A percentile compares a stretch with the other conserved stretches of the same genome.
phyloP scores from a whole-genome alignment of 2,888 invertebrate species.

The Caenorhabditis sp. region DNA sequence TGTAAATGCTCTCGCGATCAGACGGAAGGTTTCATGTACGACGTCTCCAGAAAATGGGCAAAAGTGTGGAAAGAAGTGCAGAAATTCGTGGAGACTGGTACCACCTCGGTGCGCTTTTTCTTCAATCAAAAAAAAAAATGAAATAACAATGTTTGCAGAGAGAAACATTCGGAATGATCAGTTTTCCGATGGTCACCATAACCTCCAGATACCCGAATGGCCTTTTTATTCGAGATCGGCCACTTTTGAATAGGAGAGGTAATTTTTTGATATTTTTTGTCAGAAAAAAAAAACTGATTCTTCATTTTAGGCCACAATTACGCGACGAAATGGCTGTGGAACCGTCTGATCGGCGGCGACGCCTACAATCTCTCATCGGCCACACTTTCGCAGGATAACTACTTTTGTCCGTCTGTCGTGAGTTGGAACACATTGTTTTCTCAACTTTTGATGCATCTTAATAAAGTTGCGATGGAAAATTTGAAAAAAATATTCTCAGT shows the following conservation, averaged over 20 bases:
- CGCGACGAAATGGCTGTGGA: slow-evolving; percentile 78
- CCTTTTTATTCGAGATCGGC: slow-evolving; percentile 70
- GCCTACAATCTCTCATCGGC: slow-evolving; percentile 76
- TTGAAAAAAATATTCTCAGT: background rate
- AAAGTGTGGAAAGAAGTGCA: slow-evolving; percentile 59
- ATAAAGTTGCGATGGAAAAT: background rate
- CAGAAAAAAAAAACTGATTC: too few relatives aligned
- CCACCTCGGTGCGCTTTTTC: slow-evolving; percentile 19
- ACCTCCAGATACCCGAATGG: slow-evolving; percentile 76
- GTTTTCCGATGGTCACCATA: slow-evolving; percentile 75
- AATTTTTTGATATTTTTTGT: too few relatives aligned
- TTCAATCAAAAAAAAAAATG: background rate
- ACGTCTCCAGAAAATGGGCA: slow-evolving; percentile 69
- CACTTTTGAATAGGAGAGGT: slow-evolving; percentile 70
- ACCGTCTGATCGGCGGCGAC: slow-evolving; percentile 76
- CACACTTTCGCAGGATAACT: slow-evolving; percentile 74
- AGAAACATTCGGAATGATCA: slow-evolving; percentile 73
- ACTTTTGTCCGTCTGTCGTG: slow-evolving; percentile 71
- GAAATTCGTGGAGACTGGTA: slow-evolving; percentile 50
- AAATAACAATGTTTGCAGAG: slow-evolving; percentile 50
- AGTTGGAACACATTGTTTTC: slow-evolving; percentile 9
- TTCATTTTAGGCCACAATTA: slow-evolving; percentile 71
- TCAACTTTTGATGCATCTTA: background rate
- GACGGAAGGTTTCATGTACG: slow-evolving; percentile 69
- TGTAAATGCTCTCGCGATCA: slow-evolving; percentile 70